These are phyloP conservation scores for Gallinago paraguaiae DNA, from an alignment of 2,113 vertebrate genomes.

Conservation along the genomic window DNA sequence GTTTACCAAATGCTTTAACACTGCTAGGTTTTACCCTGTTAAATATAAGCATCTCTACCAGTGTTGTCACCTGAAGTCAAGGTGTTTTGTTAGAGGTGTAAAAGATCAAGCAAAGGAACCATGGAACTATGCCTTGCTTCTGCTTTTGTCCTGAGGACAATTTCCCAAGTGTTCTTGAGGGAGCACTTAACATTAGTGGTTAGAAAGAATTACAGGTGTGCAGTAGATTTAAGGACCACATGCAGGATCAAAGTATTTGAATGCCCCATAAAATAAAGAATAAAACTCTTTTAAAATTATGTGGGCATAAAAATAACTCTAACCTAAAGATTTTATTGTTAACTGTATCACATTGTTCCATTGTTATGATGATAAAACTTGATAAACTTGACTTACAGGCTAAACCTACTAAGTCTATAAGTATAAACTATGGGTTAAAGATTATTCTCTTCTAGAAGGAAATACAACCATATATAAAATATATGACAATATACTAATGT, in stretches of 20 bases:
- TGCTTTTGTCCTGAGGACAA: background rate
- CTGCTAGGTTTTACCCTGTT: background rate
- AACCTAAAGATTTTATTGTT: background rate
- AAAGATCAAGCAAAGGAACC: background rate
- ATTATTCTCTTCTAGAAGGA: background rate
- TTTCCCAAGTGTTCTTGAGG: background rate
- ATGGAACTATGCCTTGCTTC: background rate
- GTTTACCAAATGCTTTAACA: background rate
- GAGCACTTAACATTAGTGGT: background rate
- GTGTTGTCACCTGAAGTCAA: background rate
- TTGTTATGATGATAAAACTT: background rate
- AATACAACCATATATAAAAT: background rate
- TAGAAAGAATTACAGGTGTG: background rate
- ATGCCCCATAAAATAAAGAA: background rate
- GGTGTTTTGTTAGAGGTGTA: background rate
- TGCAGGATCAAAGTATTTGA: background rate
- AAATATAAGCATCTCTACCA: background rate
- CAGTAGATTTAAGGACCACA: background rate
- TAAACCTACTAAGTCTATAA: background rate
- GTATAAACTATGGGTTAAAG: background rate
- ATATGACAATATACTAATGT: background rate
- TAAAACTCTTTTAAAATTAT: background rate
- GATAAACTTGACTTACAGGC: background rate
- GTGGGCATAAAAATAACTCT: background rate
- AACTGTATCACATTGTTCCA: background rate